phyloP scores from a whole-genome alignment of 2,113 vertebrate genomes.

The Acanthisitta chloris region DNA sequence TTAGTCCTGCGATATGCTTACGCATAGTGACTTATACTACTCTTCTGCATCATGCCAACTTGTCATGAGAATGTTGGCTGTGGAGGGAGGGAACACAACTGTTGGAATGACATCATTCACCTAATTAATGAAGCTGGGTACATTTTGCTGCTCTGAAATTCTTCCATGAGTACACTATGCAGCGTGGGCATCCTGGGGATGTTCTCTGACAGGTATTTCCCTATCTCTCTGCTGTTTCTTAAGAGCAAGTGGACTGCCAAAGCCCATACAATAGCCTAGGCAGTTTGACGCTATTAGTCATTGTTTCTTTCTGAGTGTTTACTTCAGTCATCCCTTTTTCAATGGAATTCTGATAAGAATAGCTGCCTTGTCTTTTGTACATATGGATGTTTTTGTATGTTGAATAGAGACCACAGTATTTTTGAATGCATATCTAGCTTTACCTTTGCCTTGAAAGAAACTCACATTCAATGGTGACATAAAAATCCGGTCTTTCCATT shows the following conservation, averaged over 20 bases:
- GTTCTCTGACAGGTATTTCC: not conserved
- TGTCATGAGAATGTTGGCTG: not conserved
- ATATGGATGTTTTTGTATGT: not conserved
- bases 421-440: not conserved
- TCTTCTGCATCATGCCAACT: not conserved
- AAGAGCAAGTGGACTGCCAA: not conserved
- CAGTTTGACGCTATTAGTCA: not conserved
- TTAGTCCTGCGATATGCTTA: not conserved
- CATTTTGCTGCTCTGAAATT: not conserved
- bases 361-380: not conserved
- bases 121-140: not conserved
- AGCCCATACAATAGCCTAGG: not conserved
- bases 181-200: not conserved
- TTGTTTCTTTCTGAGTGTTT: slow-evolving; percentile 15
- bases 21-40: not conserved
- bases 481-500: not conserved
- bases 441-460: slow-evolving; percentile 21
- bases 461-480: not conserved
- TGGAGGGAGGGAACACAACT: not conserved
- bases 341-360: not conserved
- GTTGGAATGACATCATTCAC: not conserved
- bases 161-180: not conserved
- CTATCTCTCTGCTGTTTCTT: not conserved
- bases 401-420: not conserved
- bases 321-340: not conserved